These are phyloP conservation scores for Saxidomus purpurata DNA, from an alignment of 1,140 invertebrate species.

Conservation along the genomic window DNA sequence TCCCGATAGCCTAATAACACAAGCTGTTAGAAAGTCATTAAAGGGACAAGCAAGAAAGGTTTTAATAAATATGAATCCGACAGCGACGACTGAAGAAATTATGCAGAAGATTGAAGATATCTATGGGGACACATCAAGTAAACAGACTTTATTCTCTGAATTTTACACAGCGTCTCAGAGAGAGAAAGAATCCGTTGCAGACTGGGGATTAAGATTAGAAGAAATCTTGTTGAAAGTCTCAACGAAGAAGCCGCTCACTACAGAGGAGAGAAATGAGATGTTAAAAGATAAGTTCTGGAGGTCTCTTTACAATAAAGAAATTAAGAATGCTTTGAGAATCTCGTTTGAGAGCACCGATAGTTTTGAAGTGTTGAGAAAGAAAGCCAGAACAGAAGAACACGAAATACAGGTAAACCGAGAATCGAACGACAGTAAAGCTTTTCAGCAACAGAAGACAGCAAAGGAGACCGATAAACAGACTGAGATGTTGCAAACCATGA, in stretches of 20 bases:
- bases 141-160: background rate
- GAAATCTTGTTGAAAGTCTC: constrained; percentile 2
- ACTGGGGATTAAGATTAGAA: no score
- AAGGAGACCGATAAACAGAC: constrained; percentile 3
- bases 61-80: no score
- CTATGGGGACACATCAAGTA: background rate
- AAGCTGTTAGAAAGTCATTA: no score
- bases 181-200: no score
- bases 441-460: background rate
- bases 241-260: background rate
- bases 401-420: background rate
- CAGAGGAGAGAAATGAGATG: background rate
- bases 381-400: background rate
- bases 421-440: background rate
- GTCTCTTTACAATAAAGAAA: background rate
- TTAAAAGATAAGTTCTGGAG: no score
- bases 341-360: background rate
- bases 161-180: background rate
- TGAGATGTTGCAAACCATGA: background rate
- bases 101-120: no score
- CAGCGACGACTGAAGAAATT: no score
- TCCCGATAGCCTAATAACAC: no score
- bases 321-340: background rate
- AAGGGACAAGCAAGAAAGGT: no score
- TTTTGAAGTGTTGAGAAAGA: no score